Percentiles rank a stretch among this genome's conserved stretches.
phyloP scores from a whole-genome alignment of 2,888 invertebrate species.

The Ethmia dodecea region DNA sequence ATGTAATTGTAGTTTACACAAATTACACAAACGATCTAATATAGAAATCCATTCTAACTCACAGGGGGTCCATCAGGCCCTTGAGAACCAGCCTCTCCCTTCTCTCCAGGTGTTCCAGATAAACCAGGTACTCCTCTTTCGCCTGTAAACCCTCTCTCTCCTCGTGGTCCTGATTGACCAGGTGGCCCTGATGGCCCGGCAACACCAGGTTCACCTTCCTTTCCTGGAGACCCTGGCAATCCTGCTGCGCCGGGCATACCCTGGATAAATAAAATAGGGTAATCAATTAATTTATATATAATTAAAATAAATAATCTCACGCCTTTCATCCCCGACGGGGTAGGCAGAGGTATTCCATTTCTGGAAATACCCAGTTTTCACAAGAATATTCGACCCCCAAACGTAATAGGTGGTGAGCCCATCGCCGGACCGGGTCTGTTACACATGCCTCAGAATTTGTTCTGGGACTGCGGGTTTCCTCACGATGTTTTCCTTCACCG shows the following conservation, averaged over 20 bases:
- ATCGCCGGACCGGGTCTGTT: too few relatives aligned
- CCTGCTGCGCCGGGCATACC: conserved; percentile 87
- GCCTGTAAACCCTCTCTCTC: conserved; percentile 85
- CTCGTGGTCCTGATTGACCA: conserved; percentile 80
- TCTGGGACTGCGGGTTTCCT: too few relatives aligned
- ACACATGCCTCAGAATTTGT: too few relatives aligned
- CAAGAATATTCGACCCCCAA: too few relatives aligned
- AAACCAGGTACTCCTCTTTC: conserved; percentile 84
- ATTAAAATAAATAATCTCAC: neutral
- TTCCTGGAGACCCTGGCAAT: conserved; percentile 85
- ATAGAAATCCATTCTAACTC: conserved; percentile 15
- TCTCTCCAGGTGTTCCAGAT: conserved; percentile 80
- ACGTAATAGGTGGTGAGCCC: too few relatives aligned
- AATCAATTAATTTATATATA: neutral
- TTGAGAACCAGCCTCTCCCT: conserved; percentile 81
- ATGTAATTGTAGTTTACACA: neutral
- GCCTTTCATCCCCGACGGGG: too few relatives aligned
- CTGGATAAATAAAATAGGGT: conserved; percentile 36
- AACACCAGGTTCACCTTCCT: conserved; percentile 86
- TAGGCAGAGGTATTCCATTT: too few relatives aligned
- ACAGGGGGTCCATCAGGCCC: conserved; percentile 84
- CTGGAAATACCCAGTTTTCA: too few relatives aligned
- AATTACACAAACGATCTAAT: neutral
- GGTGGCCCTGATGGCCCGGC: conserved; percentile 81
- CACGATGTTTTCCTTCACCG: too few relatives aligned